Base-by-base conservation (phyloP, 2,113 vertebrate species). In the Carassius gibelio region DNA sequence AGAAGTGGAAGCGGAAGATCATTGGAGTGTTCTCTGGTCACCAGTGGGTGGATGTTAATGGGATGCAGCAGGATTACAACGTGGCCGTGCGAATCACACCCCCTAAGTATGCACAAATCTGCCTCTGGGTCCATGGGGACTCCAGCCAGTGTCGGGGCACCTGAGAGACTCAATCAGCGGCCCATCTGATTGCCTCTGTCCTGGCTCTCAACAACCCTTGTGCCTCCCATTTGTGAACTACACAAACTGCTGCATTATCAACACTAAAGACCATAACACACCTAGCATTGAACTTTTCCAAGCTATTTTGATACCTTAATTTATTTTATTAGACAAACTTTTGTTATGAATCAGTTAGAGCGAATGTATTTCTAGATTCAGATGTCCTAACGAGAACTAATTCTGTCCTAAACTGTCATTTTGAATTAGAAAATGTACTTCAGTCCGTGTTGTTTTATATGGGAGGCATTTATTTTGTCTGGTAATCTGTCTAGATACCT, bases 11-110 rank as follows among this genome's bases (percentile, higher is more conserved):
- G 87, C 94, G 98, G 88, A 99, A 97, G 91, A 96, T 99, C 89
- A 95, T 99, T 0, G 98, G 96, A 0, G 93, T 99, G 34, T 99
- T 97, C 89, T 96, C 98, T 0, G 98, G 98, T 74, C 98, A 98
- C 85, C 97, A 97, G 91, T 97, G 96, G 97, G 96, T 98, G 90
- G 96, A 98, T 4, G 93, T 98, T 45, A 93, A 96, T 0, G 97
- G 97, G 0, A 87, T 87, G 61, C 97, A 96, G 91, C 96, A 97
- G 96, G 97, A 99, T 95, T 99, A 97, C 92, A 99, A 99, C 3
- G 96, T 99, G 82, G 98, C 97, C 0, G 97, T 99, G 64, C 95
- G 98, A 92, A 98, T 99, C 90, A 99, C 98, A 0, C 97, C 98
- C 1, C 94, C 96, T 59, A 99, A 99, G 90, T 99, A 96, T 0